Evolutionary conservation across 1,140 invertebrate genomes (phyloP).

Genomic region (Musca vetustissima): DNA sequence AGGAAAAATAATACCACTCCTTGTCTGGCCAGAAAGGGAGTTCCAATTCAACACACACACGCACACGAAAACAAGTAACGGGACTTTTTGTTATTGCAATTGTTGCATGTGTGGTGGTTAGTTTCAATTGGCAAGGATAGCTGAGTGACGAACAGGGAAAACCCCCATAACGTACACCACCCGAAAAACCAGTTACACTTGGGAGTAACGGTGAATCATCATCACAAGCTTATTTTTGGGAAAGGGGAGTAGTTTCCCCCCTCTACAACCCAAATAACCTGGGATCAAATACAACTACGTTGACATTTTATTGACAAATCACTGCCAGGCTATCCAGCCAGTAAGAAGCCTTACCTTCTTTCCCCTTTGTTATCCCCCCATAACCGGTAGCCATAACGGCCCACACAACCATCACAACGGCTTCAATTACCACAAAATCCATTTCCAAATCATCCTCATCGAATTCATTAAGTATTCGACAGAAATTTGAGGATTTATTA

Average conservation of each 20-base stretch:
- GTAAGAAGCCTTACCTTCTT: no score
- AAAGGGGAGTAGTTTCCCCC: no score
- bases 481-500: conserved; percentile 7
- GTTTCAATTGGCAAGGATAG: neutral
- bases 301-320: no score
- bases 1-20: neutral
- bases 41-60: neutral
- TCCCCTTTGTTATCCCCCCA: no score
- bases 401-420: neutral
- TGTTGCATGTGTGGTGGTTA: conserved; percentile 1
- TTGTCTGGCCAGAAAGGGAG: conserved; percentile 1
- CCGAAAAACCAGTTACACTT: no score
- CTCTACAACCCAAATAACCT: no score
- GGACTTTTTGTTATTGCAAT: neutral
- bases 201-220: no score
- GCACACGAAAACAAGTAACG: neutral
- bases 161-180: no score
- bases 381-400: neutral
- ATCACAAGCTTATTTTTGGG: no score
- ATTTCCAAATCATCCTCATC: neutral
- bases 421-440: neutral
- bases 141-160: neutral
- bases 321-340: no score
- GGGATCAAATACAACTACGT: no score
- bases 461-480: neutral